These are phyloP conservation scores for Chloroclystis v-ata DNA, from an alignment of 2,888 invertebrate genomes.

Conservation along the genomic window DNA sequence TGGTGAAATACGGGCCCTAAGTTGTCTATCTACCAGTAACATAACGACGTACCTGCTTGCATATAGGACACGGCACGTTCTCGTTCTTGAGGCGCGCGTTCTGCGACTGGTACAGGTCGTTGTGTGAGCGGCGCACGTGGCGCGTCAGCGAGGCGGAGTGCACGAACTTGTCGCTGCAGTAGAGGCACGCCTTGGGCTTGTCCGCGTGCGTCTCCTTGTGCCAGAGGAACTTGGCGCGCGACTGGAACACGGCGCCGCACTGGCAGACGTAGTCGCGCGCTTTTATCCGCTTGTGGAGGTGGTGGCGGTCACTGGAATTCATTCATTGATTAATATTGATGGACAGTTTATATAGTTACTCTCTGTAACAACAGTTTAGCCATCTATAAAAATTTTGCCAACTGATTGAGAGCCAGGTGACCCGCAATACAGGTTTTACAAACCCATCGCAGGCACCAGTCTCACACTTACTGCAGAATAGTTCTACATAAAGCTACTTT, in stretches of 20 bases:
- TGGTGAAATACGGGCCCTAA: too few relatives aligned
- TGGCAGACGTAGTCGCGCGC: slow-evolving; percentile 84
- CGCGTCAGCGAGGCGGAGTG: slow-evolving; percentile 89
- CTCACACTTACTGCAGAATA: too few relatives aligned
- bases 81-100: slow-evolving; percentile 80
- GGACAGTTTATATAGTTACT: too few relatives aligned
- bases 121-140: slow-evolving; percentile 89
- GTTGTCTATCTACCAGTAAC: too few relatives aligned
- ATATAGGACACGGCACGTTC: slow-evolving; percentile 87
- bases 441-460: too few relatives aligned
- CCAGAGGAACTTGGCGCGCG: slow-evolving; percentile 90
- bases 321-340: too few relatives aligned
- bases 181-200: slow-evolving; percentile 86
- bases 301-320: slow-evolving; percentile 82
- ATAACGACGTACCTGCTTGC: slow-evolving; percentile 70
- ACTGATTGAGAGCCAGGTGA: too few relatives aligned
- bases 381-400: too few relatives aligned
- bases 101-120: slow-evolving; percentile 83
- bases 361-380: too few relatives aligned
- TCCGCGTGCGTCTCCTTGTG: slow-evolving; percentile 90
- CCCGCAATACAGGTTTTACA: too few relatives aligned
- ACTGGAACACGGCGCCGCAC: slow-evolving; percentile 89
- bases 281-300: slow-evolving; percentile 84
- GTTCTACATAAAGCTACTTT: too few relatives aligned
- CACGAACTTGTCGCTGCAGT: slow-evolving; percentile 92